Evolutionary conservation across 2,888 invertebrate species (phyloP), one percentile per base, ranked within the genome.

Genomic region (Halictus ligatus): DNA sequence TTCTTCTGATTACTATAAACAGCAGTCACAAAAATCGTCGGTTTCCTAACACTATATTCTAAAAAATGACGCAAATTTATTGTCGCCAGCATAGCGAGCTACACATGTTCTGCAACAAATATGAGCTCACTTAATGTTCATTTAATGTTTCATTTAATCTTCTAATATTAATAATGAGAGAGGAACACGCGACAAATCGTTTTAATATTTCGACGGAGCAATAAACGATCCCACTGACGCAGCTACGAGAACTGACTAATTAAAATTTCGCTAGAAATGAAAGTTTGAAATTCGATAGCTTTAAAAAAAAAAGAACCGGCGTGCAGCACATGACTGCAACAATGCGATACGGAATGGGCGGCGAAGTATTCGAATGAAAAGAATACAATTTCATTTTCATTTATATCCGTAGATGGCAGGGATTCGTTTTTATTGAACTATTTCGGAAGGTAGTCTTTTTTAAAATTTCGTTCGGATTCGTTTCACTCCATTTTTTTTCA

Each of bases 311-410:
- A 25, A 25, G n/a, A 60, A 64, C 0, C 64, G 8, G 18, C 8
- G 15, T 29, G 64, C 64, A 29, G 29, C 29, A 29, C 18, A 18
- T 64, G 29, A 8, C 64, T 64, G 64, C 29, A 18, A 64, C 64
- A 64, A 29, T 64, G 64, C 64, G 64, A 29, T 69, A 69, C 21
- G 40, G 15, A 12, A 35, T 35, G 35, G 40, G 3, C 40, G 21
- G 10, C 21, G 21, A 69, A 40, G 69, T 40, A 40, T 69, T 69
- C 40, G n/a, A 71, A 71, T 71, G n/a, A 71, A 71, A 71, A 71
- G 43, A 71, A 71, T 43, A 43, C 18, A 40, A 40, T 71, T 71
- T 71, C 40, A 71, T 71, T 71, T 71, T 71, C 40, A 71, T 40
- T 43, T 43, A 12, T 43, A 6, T 10, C 35, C 12, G 18, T 40